These are phyloP conservation scores for Emmelina monodactyla DNA, from an alignment of 2,888 invertebrate species.

Conservation along the genomic window DNA sequence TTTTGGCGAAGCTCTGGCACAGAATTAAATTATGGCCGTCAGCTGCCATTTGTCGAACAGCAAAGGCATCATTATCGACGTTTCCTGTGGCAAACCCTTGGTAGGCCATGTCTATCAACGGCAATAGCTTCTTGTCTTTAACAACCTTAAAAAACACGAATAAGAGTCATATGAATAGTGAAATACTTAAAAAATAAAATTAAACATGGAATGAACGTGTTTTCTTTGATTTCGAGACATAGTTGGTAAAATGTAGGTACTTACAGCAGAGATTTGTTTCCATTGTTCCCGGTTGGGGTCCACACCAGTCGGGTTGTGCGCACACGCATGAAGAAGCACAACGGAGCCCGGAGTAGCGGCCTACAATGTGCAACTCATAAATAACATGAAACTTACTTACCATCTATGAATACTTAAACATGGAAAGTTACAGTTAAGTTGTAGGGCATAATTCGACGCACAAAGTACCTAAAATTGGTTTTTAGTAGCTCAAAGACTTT, in stretches of 20 bases:
- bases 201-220: neutral
- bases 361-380: too few relatives aligned
- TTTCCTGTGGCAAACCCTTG: conserved; percentile 95
- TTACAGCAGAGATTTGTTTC: conserved; percentile 81
- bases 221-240: too few relatives aligned
- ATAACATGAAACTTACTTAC: too few relatives aligned
- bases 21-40: conserved; percentile 89
- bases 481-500: too few relatives aligned
- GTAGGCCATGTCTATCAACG: conserved; percentile 99
- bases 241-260: too few relatives aligned
- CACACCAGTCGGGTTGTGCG: conserved; percentile 98
- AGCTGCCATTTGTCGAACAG: conserved; percentile 85
- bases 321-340: conserved; percentile 94
- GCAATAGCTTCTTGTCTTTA: conserved; percentile 81
- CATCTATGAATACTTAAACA: too few relatives aligned
- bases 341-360: too few relatives aligned
- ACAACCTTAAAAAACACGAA: too few relatives aligned
- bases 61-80: conserved; percentile 86
- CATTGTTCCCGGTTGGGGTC: conserved; percentile 90
- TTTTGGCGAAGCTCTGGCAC: conserved; percentile 96
- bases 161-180: too few relatives aligned
- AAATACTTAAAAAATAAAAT: neutral
- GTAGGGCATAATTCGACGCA: too few relatives aligned
- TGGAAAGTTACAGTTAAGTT: too few relatives aligned
- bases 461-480: too few relatives aligned